Evolutionary conservation across 64 coral and sea anemone species (phyloP), one percentile per base, ranked within the genome.

Genomic region (Platygyra sinensis): DNA sequence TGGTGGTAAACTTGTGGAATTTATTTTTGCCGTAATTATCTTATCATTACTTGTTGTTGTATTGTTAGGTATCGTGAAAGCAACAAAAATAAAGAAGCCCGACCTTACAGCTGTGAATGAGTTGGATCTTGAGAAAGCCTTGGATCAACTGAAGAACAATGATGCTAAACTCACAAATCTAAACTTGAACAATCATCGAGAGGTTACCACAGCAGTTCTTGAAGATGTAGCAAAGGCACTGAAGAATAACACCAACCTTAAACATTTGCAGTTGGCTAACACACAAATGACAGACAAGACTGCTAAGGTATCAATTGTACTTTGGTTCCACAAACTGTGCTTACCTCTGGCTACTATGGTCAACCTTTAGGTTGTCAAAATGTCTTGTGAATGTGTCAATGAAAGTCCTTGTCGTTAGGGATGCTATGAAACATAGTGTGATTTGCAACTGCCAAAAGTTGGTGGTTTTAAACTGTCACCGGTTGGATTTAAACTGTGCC

Each of bases 51-150:
- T 80, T 16, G 4, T 72, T 77, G 22, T 90, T 54, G 22, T 17
- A 30, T 5, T 89, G 38, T 22, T n/a, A 95, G 96, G 94, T 57
- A 60, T 99, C 91, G 96, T 99, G 10, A 95, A 86, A 77, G 94
- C 81, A 42, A 62, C 94, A 1, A 99, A 95, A 31, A 65, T 93
- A 46, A 95, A 95, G 51, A 99, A 99, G 67, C 79, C 88, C 19
- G 90, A 95, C 49, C 69, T 99, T 10, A 99, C 94, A 73, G 96
- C 96, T 29, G 89, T 93, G 18, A 99, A 99, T 93, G 96, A 99
- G 60, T 80, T 99, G 25, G 86, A 99, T 60, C 13, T 99, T 10
- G 88, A 89, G 29, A 93, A 99, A 88, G 96, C 96, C 20, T 86
- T 99, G 83, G 81, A 95, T 19, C 93, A 99, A 71, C 27, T 99